Conservation (phyloP, 2,888 invertebrate genomes). For the Amiota communis region DNA sequence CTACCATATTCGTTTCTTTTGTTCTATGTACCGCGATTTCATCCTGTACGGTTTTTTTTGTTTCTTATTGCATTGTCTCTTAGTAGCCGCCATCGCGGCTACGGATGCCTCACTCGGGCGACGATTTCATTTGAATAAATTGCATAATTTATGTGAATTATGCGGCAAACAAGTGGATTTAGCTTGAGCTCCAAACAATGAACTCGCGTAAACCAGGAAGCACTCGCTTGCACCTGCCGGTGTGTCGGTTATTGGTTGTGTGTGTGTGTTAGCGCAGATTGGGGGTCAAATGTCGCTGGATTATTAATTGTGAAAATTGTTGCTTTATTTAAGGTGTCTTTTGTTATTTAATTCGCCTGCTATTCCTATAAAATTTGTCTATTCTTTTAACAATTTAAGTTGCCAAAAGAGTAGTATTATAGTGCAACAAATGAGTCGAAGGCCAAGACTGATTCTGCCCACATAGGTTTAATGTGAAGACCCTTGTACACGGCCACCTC, state of each 20-base stretch:
- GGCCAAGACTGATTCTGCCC: too few relatives aligned
- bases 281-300: constrained; percentile 36
- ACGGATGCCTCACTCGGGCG: constrained; percentile 42
- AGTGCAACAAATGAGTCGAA: too few relatives aligned
- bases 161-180: constrained; percentile 54
- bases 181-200: neutral
- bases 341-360: constrained; percentile 37
- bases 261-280: constrained; percentile 16
- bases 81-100: constrained; percentile 58
- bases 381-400: too few relatives aligned
- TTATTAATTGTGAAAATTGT: constrained; percentile 39
- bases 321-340: constrained; percentile 36
- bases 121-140: constrained; percentile 55
- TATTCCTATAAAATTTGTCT: neutral
- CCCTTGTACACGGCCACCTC: too few relatives aligned
- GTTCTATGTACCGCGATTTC: neutral
- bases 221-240: neutral
- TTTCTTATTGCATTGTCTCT: constrained; percentile 41
- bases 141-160: constrained; percentile 69
- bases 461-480: too few relatives aligned
- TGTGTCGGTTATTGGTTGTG: neutral
- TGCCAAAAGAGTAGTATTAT: too few relatives aligned
- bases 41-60: neutral
- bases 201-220: constrained; percentile 24
- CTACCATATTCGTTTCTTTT: neutral